Evolutionary conservation across 2,797 vertebrate genomes (phyloP), one percentile per base, ranked within the genome.

Genomic region (Mormyrus proboscirostris): DNA sequence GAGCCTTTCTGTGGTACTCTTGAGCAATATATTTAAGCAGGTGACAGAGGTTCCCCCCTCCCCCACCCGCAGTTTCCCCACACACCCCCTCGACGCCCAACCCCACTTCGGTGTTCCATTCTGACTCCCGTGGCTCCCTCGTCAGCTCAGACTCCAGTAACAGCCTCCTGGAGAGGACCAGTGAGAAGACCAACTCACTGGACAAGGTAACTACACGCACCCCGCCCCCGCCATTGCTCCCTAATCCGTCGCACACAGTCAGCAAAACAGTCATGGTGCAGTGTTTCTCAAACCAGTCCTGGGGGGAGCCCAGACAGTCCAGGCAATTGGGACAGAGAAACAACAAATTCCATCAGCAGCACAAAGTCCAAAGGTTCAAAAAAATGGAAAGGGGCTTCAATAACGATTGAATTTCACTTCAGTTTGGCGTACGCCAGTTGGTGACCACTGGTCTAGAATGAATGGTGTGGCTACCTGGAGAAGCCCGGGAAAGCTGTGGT

Each of bases 81-180:
- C 98, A 98, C 50, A 97, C 96, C 9, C 92, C 95, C 2, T 99
- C 97, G 50, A 98, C 97, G 25, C 97, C 97, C 25, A 99, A 98
- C 79, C 92, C 97, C 91, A 97, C 96, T 87, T 96, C 96, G 0
- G 97, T 98, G 90, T 96, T 96, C 87, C 98, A 96, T 0, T 96
- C 97, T 0, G 99, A 98, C 92, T 99, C 98, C 16, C 96, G 98
- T 92, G 97, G 97, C 25, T 99, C 99, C 12, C 96, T 99, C 89
- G 93, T 98, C 93, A 99, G 98, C 94, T 99, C 98, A 0, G 99
- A 99, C 93, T 99, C 99, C 0, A 97, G 97, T 89, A 98, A 96
- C 95, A 98, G 98, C 93, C 95, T 99, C 53, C 95, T 95, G 90
- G 98, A 99, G 92, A 98, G 97, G 92, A 97, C 95, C 88, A 95